Evolutionary conservation across 2,113 vertebrate genomes (phyloP).

Genomic region (Tragelaphus buxtoni): DNA sequence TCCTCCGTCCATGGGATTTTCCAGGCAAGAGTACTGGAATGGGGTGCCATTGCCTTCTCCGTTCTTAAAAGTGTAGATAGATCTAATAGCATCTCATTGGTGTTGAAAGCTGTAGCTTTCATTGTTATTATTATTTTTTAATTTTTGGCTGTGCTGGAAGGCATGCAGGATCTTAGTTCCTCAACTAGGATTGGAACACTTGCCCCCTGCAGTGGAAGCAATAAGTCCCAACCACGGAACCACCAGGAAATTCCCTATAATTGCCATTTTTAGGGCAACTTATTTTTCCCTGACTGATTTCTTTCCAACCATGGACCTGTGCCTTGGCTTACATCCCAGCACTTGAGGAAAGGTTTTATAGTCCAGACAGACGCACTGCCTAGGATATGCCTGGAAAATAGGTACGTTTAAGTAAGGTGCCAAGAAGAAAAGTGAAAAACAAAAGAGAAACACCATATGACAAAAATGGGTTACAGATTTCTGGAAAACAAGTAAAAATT

Average conservation of each 20-base stretch:
- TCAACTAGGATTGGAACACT: neutral
- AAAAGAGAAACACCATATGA: neutral
- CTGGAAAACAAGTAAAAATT: neutral
- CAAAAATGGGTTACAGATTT: neutral
- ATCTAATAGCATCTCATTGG: neutral
- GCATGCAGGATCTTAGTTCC: neutral
- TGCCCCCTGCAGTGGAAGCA: neutral
- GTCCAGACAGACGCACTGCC: neutral
- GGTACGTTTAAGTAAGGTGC: neutral
- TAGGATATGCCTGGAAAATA: neutral
- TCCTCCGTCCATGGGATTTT: too few relatives aligned
- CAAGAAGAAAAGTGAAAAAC: neutral
- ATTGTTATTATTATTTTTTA: slow-evolving; percentile 2
- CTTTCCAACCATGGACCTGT: neutral
- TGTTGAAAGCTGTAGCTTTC: neutral
- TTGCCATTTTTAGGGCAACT: neutral
- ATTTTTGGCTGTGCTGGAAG: neutral
- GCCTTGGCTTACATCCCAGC: neutral
- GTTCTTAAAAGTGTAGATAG: neutral
- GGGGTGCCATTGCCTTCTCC: too few relatives aligned
- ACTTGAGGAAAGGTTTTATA: neutral
- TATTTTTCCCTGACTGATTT: slow-evolving; percentile 11
- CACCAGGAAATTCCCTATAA: neutral
- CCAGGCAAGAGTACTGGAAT: too few relatives aligned
- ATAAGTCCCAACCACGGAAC: neutral